Percentiles rank a stretch among this genome's conserved stretches.
Evolutionary conservation across 2,113 vertebrate genomes (phyloP).

Genomic region (Myotis davidii): DNA sequence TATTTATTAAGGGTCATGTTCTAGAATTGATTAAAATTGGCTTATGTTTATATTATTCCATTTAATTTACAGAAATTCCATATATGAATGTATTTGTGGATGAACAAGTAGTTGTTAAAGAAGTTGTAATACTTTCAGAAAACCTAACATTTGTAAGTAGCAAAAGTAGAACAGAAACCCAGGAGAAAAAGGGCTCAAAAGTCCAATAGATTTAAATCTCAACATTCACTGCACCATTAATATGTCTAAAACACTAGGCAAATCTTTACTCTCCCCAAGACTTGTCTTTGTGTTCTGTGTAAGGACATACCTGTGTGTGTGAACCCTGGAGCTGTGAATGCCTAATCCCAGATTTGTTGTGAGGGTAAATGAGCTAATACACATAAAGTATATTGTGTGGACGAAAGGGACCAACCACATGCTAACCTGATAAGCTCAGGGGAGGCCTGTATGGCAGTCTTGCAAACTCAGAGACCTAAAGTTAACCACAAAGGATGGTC

Average conservation of each 20-base stretch:
- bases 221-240: neutral
- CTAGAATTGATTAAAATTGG: neutral
- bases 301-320: neutral
- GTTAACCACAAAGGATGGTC: too few relatives aligned
- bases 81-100: neutral
- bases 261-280: neutral
- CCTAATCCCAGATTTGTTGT: neutral
- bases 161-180: neutral
- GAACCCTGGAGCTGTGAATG: neutral
- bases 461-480: too few relatives aligned
- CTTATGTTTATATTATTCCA: neutral
- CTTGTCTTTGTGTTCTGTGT: neutral
- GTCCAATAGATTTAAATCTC: neutral
- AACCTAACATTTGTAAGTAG: neutral
- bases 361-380: neutral
- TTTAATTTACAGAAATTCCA: neutral
- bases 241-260: neutral
- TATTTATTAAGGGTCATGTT: neutral
- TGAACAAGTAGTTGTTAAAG: neutral
- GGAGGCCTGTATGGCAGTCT: too few relatives aligned
- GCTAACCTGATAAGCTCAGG: too few relatives aligned
- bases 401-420: too few relatives aligned
- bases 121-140: conserved; percentile 12
- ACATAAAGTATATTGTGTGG: neutral
- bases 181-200: neutral